Conservation (phyloP, 2,797 vertebrate species). For the Microctenopoma stevenorrisi region DNA sequence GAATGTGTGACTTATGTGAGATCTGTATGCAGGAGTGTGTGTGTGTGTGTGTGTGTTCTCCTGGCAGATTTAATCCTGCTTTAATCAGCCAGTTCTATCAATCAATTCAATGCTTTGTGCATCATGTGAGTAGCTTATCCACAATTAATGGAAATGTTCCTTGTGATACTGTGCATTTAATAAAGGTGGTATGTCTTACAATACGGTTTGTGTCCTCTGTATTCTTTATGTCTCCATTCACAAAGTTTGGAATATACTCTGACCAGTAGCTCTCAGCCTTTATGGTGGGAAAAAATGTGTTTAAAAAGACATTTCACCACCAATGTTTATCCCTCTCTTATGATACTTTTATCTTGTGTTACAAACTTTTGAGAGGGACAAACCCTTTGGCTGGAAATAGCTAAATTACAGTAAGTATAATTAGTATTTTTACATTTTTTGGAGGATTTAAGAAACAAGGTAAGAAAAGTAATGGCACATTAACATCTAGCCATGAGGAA, state of each 20-base stretch:
- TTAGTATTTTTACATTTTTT: not conserved
- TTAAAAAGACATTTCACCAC: too few relatives aligned
- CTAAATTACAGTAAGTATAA: not conserved
- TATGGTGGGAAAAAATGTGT: too few relatives aligned
- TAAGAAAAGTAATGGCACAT: too few relatives aligned
- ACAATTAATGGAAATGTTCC: constrained; percentile 96
- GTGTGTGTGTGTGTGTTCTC: constrained; percentile 48
- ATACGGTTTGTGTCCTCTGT: constrained; percentile 12
- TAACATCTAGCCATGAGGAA: too few relatives aligned
- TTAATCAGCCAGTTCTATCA: constrained; percentile 88
- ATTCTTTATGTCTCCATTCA: not conserved
- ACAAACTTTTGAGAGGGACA: not conserved
- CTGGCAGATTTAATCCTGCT: constrained; percentile 87
- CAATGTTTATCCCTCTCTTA: too few relatives aligned
- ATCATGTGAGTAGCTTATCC: constrained; percentile 96
- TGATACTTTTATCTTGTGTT: too few relatives aligned
- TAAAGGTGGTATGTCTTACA: constrained; percentile 94
- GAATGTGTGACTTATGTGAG: constrained; percentile 35
- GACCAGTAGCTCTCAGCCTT: not conserved
- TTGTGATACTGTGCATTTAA: constrained; percentile 99
- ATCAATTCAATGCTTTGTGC: constrained; percentile 91
- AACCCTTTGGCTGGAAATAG: not conserved
- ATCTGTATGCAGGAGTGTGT: not conserved
- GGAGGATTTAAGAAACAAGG: too few relatives aligned
- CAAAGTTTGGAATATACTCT: not conserved